Conservation (phyloP, 2,113 vertebrate species). For the Dunckerocampus dactyliophorus region DNA sequence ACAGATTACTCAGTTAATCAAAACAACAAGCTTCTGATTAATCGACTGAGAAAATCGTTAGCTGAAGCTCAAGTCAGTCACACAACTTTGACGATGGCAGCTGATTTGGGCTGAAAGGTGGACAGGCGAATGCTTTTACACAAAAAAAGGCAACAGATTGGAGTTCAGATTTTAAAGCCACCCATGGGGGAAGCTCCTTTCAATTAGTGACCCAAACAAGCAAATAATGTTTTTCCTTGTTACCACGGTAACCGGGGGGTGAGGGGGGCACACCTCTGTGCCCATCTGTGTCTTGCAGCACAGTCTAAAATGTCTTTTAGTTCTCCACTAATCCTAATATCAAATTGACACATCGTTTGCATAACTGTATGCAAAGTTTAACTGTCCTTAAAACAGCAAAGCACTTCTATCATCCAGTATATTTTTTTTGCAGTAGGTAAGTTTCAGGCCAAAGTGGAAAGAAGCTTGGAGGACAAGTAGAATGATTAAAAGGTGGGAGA, state of each 20-base stretch:
- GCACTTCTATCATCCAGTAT: no score
- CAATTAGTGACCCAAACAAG: slow-evolving; percentile 69
- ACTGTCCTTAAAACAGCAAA: slow-evolving; percentile 14
- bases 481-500: not conserved
- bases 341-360: slow-evolving; percentile 24
- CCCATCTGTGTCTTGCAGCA: slow-evolving; percentile 63
- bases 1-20: no score
- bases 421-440: no score
- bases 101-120: not conserved
- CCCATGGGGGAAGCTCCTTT: slow-evolving; percentile 66
- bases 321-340: slow-evolving; percentile 19
- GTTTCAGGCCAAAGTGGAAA: no score
- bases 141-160: slow-evolving; percentile 57
- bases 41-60: no score
- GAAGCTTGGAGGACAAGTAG: no score
- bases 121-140: not conserved
- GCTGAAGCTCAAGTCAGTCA: no score
- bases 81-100: no score
- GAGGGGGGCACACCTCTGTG: slow-evolving; percentile 19
- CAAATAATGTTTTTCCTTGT: slow-evolving; percentile 61
- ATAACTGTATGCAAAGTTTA: slow-evolving; percentile 45
- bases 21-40: no score
- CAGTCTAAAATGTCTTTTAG: slow-evolving; percentile 20
- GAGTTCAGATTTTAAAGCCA: slow-evolving; percentile 60
- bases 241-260: slow-evolving; percentile 49